Conservation (phyloP, 2,797 vertebrate species). For the Tenualosa thibaudeaui region DNA sequence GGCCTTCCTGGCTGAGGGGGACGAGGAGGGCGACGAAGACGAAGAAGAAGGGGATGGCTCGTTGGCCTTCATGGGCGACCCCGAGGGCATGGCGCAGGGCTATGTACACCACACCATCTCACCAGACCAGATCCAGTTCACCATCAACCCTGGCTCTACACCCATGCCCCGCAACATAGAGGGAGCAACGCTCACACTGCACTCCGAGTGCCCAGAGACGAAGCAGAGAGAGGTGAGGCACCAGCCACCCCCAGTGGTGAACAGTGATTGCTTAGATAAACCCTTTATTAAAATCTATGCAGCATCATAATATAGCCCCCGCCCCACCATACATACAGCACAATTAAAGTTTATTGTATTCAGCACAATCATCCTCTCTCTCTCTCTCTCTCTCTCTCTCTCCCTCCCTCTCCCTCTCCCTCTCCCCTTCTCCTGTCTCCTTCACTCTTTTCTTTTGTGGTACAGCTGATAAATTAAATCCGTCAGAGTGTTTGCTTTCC, state of each 20-base stretch:
- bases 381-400: background rate
- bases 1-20: conserved; percentile 86
- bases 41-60: conserved; percentile 88
- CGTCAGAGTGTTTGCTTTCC: background rate
- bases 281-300: background rate
- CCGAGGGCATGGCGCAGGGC: conserved; percentile 95
- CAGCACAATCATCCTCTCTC: background rate
- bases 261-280: background rate
- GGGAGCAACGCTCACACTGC: conserved; percentile 94
- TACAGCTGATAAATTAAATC: background rate
- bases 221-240: conserved; percentile 90
- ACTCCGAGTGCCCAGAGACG: conserved; percentile 97
- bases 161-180: conserved; percentile 98
- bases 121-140: conserved; percentile 96
- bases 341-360: background rate
- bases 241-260: background rate
- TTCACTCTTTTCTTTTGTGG: background rate
- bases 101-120: conserved; percentile 99
- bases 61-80: conserved; percentile 86
- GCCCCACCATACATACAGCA: too few relatives aligned
- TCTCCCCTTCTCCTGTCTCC: accelerated
- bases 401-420: background rate
- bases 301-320: background rate
- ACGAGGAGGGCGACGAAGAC: conserved; percentile 87
- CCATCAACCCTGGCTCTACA: conserved; percentile 98